Evolutionary conservation across 1,140 invertebrate species (phyloP), one percentile per base, ranked within the genome.

Genomic region (Lordiphosa mommai): DNA sequence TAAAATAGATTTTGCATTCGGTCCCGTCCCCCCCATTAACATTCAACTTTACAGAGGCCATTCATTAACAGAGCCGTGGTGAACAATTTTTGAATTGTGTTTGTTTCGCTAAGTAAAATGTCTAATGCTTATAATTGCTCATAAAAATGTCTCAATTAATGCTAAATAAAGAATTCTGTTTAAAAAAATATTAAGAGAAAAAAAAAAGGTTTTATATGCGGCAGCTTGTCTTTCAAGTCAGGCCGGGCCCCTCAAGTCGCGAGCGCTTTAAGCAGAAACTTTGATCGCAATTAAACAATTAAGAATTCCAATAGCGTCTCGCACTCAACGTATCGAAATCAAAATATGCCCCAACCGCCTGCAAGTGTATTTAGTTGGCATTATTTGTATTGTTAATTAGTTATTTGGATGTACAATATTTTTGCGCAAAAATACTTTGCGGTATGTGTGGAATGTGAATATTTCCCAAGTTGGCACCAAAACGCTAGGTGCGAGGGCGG

Each of bases 211-310:
- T n/a, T 41, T 17, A 58, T 46, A 36, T 51, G 68, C 73, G 73
- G 68, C 73, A 34, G 8, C 34, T 52, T 57, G 14, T 50, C 73
- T 77, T 72, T 77, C 27, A 77, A 69, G 73, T 73, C 23, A 7
- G 33, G 40, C 32, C 49, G 33, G 27, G 23, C 56, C 23, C 23
- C 23, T 27, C 23, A 27, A 27, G 23, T 27, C 23, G 6, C 23
- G 7, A 27, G 23, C 23, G 23, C 23, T 27, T 27, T 6, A 27
- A 27, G 23, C 23, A 7, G 6, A 27, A 70, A 61, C 41, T 70
- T 70, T 70, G 52, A 33, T 46, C 68, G 69, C 73, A 79, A 79
- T 73, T 79, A 79, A 79, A 80, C 69, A 79, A 80, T 80, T 79
- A 69, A 61, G 65, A 72, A 79, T 79, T 80, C 73, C 64, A 60